phyloP scores from a whole-genome alignment of 2,797 vertebrate species.

The Buceros bicornis region DNA sequence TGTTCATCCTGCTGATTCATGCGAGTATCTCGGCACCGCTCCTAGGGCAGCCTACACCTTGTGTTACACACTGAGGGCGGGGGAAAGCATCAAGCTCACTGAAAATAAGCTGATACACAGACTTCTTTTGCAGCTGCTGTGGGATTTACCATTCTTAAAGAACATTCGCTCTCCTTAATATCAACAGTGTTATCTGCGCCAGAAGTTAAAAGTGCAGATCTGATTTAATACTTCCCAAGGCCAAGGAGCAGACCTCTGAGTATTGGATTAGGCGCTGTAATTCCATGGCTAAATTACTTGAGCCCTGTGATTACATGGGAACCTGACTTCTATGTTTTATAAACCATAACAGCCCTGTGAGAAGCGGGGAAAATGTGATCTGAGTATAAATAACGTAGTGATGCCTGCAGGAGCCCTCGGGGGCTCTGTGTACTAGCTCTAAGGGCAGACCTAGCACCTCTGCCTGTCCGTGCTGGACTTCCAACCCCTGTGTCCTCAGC shows the following conservation, averaged over 20 bases:
- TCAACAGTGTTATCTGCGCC: not conserved
- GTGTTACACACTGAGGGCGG: not conserved
- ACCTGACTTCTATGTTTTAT: not conserved
- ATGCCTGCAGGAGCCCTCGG: not conserved
- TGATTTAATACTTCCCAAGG: not conserved
- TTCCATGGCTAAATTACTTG: not conserved
- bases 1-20: not conserved
- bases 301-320: not conserved
- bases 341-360: not conserved
- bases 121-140: not conserved
- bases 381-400: not conserved
- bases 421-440: not conserved
- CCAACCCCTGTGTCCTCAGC: not conserved
- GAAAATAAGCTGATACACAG: not conserved
- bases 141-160: not conserved
- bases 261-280: not conserved
- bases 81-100: not conserved
- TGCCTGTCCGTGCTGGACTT: accelerated
- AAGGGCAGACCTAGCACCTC: not conserved
- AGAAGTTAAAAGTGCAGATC: not conserved
- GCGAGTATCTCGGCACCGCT: not conserved
- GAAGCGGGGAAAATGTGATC: not conserved
- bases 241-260: not conserved
- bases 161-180: not conserved
- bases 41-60: not conserved